phyloP scores from a whole-genome alignment of 2,113 vertebrate species.

The Hoplias malabaricus region DNA sequence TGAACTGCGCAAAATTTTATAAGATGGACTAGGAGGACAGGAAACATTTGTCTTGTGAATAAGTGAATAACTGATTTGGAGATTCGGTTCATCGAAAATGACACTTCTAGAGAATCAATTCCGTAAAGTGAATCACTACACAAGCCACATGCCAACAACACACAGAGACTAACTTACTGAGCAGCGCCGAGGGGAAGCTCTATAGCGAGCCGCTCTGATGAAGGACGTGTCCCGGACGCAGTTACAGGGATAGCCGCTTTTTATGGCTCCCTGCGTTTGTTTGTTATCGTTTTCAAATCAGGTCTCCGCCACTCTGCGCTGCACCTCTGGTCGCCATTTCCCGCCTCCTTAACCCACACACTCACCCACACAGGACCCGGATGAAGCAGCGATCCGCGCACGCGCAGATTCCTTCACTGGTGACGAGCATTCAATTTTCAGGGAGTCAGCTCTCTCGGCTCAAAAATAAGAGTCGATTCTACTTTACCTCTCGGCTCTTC shows the following conservation, averaged over 20 bases:
- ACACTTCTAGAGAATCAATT: background rate
- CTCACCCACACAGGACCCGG: slow-evolving; percentile 80
- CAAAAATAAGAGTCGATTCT: too few relatives aligned
- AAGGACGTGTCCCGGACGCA: slow-evolving; percentile 44
- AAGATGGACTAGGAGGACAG: background rate
- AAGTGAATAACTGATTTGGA: background rate
- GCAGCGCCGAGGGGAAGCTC: slow-evolving; percentile 55
- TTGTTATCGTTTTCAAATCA: slow-evolving; percentile 64
- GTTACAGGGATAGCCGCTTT: slow-evolving; percentile 45
- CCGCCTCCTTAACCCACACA: slow-evolving; percentile 87
- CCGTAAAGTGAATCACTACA: background rate
- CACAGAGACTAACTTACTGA: slow-evolving; percentile 61
- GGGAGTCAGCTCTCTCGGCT: too few relatives aligned
- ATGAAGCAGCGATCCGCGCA: slow-evolving; percentile 59
- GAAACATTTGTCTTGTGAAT: background rate
- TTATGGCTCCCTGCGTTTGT: slow-evolving; percentile 33
- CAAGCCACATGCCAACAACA: slow-evolving; percentile 2
- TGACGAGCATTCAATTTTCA: too few relatives aligned
- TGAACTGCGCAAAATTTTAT: too few relatives aligned
- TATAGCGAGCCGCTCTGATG: slow-evolving; percentile 39
- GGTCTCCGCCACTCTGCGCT: slow-evolving; percentile 71
- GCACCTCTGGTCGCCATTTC: slow-evolving; percentile 93
- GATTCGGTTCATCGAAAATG: background rate
- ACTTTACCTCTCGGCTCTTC: too few relatives aligned
- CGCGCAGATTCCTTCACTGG: slow-evolving; percentile 20